Evolutionary conservation across 2,797 vertebrate genomes (phyloP).

Genomic region (Sarcophilus harrisii): DNA sequence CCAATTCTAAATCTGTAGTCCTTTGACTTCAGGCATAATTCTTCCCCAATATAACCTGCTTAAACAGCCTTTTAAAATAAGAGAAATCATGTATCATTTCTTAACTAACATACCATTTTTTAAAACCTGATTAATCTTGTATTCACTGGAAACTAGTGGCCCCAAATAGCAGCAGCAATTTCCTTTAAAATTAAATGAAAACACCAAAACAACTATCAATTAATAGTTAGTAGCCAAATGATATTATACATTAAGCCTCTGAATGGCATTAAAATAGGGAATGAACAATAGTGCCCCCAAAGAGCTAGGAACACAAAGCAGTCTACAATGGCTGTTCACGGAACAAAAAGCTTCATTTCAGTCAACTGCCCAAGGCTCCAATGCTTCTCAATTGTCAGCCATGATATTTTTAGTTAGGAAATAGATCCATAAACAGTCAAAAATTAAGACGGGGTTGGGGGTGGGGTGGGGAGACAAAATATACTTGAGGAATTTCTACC

Average conservation of each 20-base stretch:
- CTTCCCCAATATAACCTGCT: not conserved
- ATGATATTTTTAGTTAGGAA: not conserved
- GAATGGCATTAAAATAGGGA: not conserved
- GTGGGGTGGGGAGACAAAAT: not conserved
- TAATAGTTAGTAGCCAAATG: not conserved
- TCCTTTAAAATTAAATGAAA: constrained; percentile 1
- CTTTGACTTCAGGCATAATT: not conserved
- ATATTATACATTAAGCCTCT: not conserved
- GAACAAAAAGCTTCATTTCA: not conserved
- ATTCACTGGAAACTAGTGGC: not conserved
- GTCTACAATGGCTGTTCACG: not conserved
- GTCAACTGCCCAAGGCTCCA: not conserved
- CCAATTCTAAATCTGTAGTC: not conserved
- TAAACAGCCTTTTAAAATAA: not conserved
- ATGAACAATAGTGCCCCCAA: not conserved
- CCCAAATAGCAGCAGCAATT: not conserved
- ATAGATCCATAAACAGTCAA: not conserved
- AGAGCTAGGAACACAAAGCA: not conserved
- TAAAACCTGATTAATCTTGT: not conserved
- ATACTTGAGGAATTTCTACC: not conserved
- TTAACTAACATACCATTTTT: not conserved
- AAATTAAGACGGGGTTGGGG: not conserved
- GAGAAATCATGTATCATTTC: not conserved
- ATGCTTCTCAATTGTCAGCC: not conserved
- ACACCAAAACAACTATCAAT: not conserved